These are phyloP conservation scores for Channallabes apus DNA, from an alignment of 2,797 vertebrate species.

Conservation along the genomic window DNA sequence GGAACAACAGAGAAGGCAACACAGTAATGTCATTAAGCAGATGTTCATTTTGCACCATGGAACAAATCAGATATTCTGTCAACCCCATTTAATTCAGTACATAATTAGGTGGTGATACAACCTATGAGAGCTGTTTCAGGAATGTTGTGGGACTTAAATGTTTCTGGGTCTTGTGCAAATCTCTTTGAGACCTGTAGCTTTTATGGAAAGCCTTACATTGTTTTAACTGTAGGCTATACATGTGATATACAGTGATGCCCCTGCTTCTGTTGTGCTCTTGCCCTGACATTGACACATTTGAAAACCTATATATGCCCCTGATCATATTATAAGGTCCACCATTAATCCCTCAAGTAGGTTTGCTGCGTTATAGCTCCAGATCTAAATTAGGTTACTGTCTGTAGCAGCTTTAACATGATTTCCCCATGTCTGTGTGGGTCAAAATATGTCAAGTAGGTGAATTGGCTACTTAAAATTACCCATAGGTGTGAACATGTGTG, in stretches of 20 bases:
- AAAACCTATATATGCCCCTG: neutral
- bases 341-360: neutral
- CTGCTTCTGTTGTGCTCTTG: neutral
- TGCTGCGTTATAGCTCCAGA: neutral
- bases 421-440: neutral
- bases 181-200: neutral
- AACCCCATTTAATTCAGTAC: neutral
- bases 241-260: neutral
- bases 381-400: neutral
- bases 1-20: constrained; percentile 7
- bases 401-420: neutral
- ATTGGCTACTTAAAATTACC: neutral
- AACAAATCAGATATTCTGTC: neutral
- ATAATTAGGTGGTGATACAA: neutral
- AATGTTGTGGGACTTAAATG: neutral
- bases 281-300: neutral
- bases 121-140: neutral
- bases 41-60: constrained; percentile 6
- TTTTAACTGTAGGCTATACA: neutral
- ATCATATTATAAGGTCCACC: neutral
- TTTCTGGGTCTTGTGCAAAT: neutral
- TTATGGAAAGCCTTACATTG: neutral
- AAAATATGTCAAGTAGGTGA: neutral
- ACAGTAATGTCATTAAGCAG: neutral
- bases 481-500: neutral